Evolutionary conservation across 2,888 invertebrate genomes (phyloP), one percentile per base, ranked within the genome.

Genomic region (Drosophila pseudotalamancana): DNA sequence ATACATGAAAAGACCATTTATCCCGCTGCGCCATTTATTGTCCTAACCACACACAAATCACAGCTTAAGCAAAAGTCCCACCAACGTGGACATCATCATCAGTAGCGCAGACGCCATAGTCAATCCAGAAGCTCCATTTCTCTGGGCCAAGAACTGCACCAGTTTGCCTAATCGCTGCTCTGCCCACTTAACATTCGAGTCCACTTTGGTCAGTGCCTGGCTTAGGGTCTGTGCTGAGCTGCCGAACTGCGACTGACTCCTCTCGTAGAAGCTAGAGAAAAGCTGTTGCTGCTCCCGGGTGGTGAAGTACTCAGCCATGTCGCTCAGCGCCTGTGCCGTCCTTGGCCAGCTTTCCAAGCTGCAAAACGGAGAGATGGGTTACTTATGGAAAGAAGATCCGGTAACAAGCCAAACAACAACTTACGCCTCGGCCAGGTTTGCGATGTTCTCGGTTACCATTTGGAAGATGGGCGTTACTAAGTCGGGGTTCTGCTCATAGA

Each of bases 401-500:
- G 23, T n/a, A n/a, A n/a, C 3, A 23, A 19, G 11, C 4, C 11
- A 16, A n/a, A 6, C 0, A 4, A 19, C 59, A 27, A 82, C 88
- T 87, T 79, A 90, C 90, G 64, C 65, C 4, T 63, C 19, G 3
- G 69, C 42, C 21, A 90, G 45, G 4, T 62, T 43, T 5, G 59
- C 59, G 1, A 83, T 53, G 35, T 80, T 73, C 2, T 55, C 49
- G 0, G 71, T 75, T 0, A 90, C 39, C 72, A 88, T 64, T 4
- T 61, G 6, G 42, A 86, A 89, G 5, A 87, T 78, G 12, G 77
- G 63, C 12, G 77, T 74, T 3, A 90, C 69, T 54, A 88, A 71
- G 25, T 90, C 85, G 0, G 92, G 92, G 76, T 93, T 93, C 49
- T 93, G 92, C 0, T 91, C 87, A 6, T 93, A 91, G 0, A 94